These are phyloP conservation scores for Altica lythri DNA, from an alignment of 2,888 invertebrate species.

Conservation along the genomic window DNA sequence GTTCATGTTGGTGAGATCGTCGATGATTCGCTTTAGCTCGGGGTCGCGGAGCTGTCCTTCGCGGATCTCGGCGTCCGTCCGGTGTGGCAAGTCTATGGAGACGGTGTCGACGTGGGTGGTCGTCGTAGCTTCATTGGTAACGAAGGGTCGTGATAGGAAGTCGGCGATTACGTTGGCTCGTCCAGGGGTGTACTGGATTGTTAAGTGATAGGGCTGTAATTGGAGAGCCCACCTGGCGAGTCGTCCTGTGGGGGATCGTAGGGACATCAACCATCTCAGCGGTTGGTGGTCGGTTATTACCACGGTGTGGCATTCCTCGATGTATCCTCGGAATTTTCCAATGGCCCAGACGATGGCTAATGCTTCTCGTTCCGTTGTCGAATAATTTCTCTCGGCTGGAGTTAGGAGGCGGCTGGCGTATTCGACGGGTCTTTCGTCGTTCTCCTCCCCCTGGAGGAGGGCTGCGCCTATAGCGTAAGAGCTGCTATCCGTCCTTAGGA, in stretches of 20 bases:
- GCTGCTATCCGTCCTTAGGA: slow-evolving; percentile 39
- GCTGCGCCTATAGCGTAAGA: slow-evolving; percentile 36
- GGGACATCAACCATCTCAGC: slow-evolving; percentile 54
- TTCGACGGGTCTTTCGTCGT: slow-evolving; percentile 28
- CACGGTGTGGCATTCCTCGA: slow-evolving; percentile 49
- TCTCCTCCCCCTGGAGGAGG: slow-evolving; percentile 37
- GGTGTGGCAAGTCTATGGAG: not conserved
- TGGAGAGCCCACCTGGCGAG: slow-evolving; percentile 56
- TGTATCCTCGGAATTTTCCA: slow-evolving; percentile 49
- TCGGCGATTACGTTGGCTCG: slow-evolving; percentile 31
- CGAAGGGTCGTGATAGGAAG: slow-evolving; percentile 24
- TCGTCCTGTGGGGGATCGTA: slow-evolving; percentile 49
- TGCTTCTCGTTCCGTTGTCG: slow-evolving; percentile 41
- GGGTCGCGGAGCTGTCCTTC: slow-evolving; percentile 37
- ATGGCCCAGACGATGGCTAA: slow-evolving; percentile 47
- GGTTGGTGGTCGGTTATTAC: slow-evolving; percentile 57
- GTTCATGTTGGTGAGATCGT: slow-evolving; percentile 25
- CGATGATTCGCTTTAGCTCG: slow-evolving; percentile 36
- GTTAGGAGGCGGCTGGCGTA: slow-evolving; percentile 43
- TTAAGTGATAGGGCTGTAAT: slow-evolving; percentile 50
- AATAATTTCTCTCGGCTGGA: slow-evolving; percentile 40
- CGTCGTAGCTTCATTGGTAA: not conserved
- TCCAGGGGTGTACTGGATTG: slow-evolving; percentile 25
- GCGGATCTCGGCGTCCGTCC: not conserved
- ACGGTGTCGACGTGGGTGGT: not conserved